A percentile compares a stretch with the other conserved stretches of the same genome.
Evolutionary conservation across 2,113 vertebrate species (phyloP).

Genomic region (Ceyx cyanopectus): DNA sequence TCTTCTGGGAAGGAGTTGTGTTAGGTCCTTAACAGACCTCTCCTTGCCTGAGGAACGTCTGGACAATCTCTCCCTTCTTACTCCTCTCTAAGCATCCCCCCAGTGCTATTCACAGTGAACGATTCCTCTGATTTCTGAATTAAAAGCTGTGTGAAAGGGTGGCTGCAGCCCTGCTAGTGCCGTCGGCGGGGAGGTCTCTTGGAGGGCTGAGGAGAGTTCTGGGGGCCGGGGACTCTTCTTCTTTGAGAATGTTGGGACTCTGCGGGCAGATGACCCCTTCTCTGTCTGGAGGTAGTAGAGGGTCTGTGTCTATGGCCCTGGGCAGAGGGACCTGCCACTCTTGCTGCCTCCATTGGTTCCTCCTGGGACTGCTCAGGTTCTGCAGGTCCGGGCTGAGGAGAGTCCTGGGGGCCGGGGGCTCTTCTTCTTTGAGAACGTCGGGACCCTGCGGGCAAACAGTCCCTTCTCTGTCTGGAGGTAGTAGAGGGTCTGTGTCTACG

Average conservation of each 20-base stretch:
- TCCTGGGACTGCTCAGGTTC: neutral
- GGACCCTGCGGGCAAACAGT: no score
- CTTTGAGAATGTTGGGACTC: neutral
- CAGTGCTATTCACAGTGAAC: no score
- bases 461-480: neutral
- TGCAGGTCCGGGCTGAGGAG: neutral
- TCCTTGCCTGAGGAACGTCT: no score
- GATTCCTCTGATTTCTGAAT: no score
- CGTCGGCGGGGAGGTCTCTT: neutral
- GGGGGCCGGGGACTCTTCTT: neutral
- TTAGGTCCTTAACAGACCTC: no score
- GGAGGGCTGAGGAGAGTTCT: neutral
- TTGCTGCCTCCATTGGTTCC: neutral
- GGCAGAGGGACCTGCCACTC: neutral
- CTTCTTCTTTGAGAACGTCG: neutral
- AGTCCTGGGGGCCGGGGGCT: neutral
- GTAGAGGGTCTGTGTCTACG: no score
- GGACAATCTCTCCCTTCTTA: no score
- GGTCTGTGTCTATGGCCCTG: neutral
- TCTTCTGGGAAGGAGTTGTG: no score
- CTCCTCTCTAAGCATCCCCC: no score
- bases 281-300: no score
- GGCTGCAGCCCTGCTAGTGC: neutral
- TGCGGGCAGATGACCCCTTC: neutral
- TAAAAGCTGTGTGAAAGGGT: no score